Base-by-base conservation (phyloP, 2,888 invertebrate genomes). In the Unio pictorum region DNA sequence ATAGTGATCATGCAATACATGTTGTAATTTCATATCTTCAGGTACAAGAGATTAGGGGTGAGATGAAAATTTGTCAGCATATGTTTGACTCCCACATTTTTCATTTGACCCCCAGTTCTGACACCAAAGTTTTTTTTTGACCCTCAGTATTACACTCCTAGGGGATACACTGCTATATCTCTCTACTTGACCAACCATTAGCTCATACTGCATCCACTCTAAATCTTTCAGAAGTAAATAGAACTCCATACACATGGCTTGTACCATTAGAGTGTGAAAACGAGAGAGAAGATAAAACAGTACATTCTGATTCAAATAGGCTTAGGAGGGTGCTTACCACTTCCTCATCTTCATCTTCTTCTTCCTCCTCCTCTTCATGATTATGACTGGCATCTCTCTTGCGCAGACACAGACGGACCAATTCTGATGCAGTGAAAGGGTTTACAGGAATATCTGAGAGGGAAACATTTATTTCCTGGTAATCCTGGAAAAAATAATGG, bases 371-470 rank as follows among this genome's bases (percentile, higher is more conserved):
- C 4, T 74, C 74, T 11, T 76, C 75, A 67, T 77, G 81, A 26
- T 58, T 67, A 30, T 79, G 81, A 72, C 79, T 79, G 1, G 71
- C 67, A 67, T 89, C 88, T 34, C 84, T 80, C 68, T 80, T 81
- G 7, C 88, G 77, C 20, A 89, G 78, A 79, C 87, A 86, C 23
- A 89, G 78, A 3, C 89, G 78, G 5, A 87, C 83, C 61, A 89
- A 73, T 71, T 89, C 89, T 1, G 87, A 85, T 23, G 83, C 82
- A 0, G 88, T 89, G 75, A 82, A 86, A 1, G 79, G 76, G 64
- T 85, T 89, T 11, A 89, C 84, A 1, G 88, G 84, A 55, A 89
- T 84, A 69, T 87, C 86, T 20, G 84, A 76, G 67, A 89, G 76
- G 0, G 80, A 78, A 17, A 86, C 79, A 45, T 80, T 80, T 64